Evolutionary conservation across 2,113 vertebrate genomes (phyloP).

Genomic region (Cyphomyrus discorhynchus): DNA sequence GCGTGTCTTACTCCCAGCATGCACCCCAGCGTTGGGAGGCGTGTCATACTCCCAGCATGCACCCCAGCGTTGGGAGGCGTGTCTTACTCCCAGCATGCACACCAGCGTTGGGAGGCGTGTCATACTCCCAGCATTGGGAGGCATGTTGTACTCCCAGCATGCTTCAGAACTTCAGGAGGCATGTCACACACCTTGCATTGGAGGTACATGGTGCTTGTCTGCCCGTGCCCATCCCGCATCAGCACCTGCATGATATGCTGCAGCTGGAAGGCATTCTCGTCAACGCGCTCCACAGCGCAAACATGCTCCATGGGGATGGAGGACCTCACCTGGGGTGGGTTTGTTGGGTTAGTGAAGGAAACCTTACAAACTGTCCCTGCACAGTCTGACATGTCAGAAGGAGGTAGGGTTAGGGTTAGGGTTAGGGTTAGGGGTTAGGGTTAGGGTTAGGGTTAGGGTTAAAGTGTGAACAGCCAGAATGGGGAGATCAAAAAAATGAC

Average conservation of each 20-base stretch:
- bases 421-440: background rate
- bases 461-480: background rate
- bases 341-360: background rate
- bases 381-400: background rate
- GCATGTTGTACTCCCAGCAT: background rate
- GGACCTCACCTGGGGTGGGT: slow-evolving; percentile 54
- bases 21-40: background rate
- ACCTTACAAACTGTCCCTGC: background rate
- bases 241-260: slow-evolving; percentile 83
- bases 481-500: background rate
- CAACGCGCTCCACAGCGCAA: slow-evolving; percentile 77
- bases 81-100: background rate
- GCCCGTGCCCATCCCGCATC: slow-evolving; percentile 59
- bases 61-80: background rate
- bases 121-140: background rate
- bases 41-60: too few relatives aligned
- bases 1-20: background rate
- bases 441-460: too few relatives aligned
- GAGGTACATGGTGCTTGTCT: slow-evolving; percentile 74
- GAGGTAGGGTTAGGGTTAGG: background rate
- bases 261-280: slow-evolving; percentile 83
- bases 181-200: slow-evolving; percentile 75
- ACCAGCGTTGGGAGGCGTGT: too few relatives aligned
- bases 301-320: slow-evolving; percentile 66
- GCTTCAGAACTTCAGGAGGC: background rate